phyloP scores from a whole-genome alignment of 2,113 vertebrate species.

The Myotis brandtii region DNA sequence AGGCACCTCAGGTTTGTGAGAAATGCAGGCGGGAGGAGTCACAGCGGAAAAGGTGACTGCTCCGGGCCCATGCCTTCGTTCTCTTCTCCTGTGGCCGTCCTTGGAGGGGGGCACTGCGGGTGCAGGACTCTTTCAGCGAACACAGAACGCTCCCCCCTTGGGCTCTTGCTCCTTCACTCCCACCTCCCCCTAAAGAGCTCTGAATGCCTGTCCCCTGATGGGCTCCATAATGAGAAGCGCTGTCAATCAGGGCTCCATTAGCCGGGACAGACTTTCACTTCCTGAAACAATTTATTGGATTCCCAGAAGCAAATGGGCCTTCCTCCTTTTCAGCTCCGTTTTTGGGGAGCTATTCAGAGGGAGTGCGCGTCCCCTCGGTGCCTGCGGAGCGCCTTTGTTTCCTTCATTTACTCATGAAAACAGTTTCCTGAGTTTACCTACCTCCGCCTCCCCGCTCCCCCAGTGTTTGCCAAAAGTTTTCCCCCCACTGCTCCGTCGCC shows the following conservation, averaged over 20 bases:
- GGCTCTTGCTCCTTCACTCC: constrained; percentile 79
- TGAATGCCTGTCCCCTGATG: constrained; percentile 87
- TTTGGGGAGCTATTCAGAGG: constrained; percentile 85
- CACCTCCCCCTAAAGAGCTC: constrained; percentile 82
- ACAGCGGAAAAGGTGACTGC: neutral
- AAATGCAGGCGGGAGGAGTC: fast-evolving
- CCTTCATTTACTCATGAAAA: constrained; percentile 88
- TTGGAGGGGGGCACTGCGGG: neutral
- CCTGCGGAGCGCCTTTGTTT: constrained; percentile 90
- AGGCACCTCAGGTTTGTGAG: fast-evolving
- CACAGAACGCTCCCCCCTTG: neutral
- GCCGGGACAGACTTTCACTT: constrained; percentile 89
- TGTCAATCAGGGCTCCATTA: constrained; percentile 91
- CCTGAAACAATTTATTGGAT: constrained; percentile 92
- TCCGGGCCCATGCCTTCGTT: neutral
- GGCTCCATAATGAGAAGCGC: constrained; percentile 88
- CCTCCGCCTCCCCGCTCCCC: constrained; percentile 84
- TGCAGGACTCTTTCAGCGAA: neutral
- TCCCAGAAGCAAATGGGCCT: constrained; percentile 86
- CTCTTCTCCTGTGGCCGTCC: neutral
- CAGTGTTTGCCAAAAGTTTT: constrained; percentile 86
- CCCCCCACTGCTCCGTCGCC: constrained; percentile 74
- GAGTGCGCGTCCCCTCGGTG: constrained; percentile 86
- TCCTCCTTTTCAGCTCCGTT: constrained; percentile 83
- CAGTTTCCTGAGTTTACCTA: constrained; percentile 90